Evolutionary conservation across 2,888 invertebrate genomes (phyloP), one percentile per base, ranked within the genome.

Genomic region (Willowsia nigromaculata): DNA sequence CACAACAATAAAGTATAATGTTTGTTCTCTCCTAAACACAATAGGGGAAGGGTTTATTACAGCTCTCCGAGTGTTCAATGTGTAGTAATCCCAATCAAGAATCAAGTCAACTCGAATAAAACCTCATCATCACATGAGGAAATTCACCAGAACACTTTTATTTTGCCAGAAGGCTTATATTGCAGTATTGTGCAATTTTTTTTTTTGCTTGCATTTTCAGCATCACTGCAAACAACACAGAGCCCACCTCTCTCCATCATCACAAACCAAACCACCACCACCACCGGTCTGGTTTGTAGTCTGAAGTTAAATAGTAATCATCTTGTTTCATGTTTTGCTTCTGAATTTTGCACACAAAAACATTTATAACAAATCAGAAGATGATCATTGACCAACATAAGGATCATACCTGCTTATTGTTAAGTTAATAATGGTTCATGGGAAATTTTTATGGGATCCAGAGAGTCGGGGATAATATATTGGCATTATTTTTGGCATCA

Each of bases 61-160:
- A 71, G 9, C 33, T 43, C 7, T 43, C n/a, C n/a, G n/a, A n/a
- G n/a, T n/a, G n/a, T n/a, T n/a, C n/a, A n/a, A n/a, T n/a, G n/a
- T n/a, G n/a, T n/a, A n/a, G 71, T 7, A 76, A 76, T 76, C 50
- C n/a, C 50, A 76, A 76, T 76, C 47, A 71, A 40, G n/a, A 76
- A 76, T 76, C 47, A 71, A 40, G n/a, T 37, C 40, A 1, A 18
- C 33, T 13, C 68, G 22, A 47, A 30, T 3, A n/a, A 43, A 50
- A 76, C 50, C 65, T 65, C 65, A 65, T 76, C 76, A 76, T 76
- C 76, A 76, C 76, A 47, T 9, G 47, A 76, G 30, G 50, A 47
- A 50, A 76, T 50, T 76, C 50, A 76, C 76, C 76, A 76, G 50
- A 50, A 76, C 25, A 76, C 27, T 50, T 27, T 22, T 27, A 3